Evolutionary conservation across 2,888 invertebrate genomes (phyloP).

Genomic region (Baronia brevicornis): DNA sequence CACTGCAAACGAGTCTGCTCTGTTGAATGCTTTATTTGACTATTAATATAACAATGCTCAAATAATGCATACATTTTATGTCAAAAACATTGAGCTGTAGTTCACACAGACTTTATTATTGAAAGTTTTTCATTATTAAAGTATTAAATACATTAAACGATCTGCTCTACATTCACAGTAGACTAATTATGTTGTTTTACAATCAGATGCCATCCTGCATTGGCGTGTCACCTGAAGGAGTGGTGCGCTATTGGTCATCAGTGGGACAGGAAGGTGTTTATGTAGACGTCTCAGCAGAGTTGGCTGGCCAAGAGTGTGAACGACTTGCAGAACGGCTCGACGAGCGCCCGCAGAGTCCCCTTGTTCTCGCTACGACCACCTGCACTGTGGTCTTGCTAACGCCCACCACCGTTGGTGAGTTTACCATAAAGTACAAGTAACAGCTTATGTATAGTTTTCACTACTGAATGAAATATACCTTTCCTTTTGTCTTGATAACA

Average conservation of each 20-base stretch:
- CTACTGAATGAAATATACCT: no score
- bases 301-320: conserved; percentile 92
- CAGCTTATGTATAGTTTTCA: no score
- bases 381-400: conserved; percentile 82
- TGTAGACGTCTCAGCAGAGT: conserved; percentile 87
- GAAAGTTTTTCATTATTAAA: no score
- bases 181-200: background rate
- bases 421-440: background rate
- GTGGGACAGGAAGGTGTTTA: conserved; percentile 91
- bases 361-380: conserved; percentile 93
- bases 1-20: no score
- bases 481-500: conserved; percentile 16
- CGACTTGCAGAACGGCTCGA: conserved; percentile 79
- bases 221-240: conserved; percentile 95
- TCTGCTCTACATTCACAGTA: no score
- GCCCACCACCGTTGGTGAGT: conserved; percentile 35
- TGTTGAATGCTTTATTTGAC: no score
- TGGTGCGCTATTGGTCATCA: conserved; percentile 93
- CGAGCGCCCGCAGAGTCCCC: conserved; percentile 65
- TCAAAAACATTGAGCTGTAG: no score
- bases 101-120: no score
- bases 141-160: no score
- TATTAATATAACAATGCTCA: no score
- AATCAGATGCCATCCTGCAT: conserved; percentile 86
- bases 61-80: no score